Conservation (phyloP, 2,888 invertebrate species). For the Chloroclystis v-ata region DNA sequence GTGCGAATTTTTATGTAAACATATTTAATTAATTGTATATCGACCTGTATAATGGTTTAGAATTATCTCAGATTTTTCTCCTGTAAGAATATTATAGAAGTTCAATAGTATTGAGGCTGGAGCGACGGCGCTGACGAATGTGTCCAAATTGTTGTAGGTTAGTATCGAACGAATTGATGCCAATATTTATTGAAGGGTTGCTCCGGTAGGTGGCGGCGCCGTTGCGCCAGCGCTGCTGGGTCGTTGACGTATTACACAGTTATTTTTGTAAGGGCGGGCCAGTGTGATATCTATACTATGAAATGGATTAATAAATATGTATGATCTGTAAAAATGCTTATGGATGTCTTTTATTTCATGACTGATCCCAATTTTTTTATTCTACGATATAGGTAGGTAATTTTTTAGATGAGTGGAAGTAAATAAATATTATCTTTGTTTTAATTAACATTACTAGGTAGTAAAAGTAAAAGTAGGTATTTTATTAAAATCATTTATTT, state of each 20-base stretch:
- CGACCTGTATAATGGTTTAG: constrained; percentile 77
- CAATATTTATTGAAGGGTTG: constrained; percentile 55
- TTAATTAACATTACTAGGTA: too few species aligned
- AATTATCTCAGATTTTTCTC: constrained; percentile 67
- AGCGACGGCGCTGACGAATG: constrained; percentile 58
- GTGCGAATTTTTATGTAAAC: constrained; percentile 74
- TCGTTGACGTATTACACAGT: constrained; percentile 75
- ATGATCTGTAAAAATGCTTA: constrained; percentile 77
- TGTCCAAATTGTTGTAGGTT: constrained; percentile 71
- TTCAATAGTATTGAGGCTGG: constrained; percentile 57
- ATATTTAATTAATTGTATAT: constrained; percentile 71
- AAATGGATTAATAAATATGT: constrained; percentile 78
- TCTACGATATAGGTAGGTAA: too few species aligned
- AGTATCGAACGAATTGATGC: constrained; percentile 56
- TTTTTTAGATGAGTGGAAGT: too few species aligned
- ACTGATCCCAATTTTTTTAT: background rate
- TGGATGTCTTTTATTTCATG: constrained; percentile 45
- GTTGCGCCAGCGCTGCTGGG: constrained; percentile 63
- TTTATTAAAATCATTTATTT: constrained; percentile 6
- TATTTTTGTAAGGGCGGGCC: constrained; percentile 79
- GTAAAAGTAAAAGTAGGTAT: background rate
- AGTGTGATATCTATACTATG: constrained; percentile 79
- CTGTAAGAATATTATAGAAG: constrained; percentile 62
- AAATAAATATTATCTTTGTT: too few species aligned
- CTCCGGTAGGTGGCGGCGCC: constrained; percentile 39